A percentile compares a stretch with the other conserved stretches of the same genome.
Conservation (phyloP, 2,888 invertebrate species). For the Quadriops clusia region DNA sequence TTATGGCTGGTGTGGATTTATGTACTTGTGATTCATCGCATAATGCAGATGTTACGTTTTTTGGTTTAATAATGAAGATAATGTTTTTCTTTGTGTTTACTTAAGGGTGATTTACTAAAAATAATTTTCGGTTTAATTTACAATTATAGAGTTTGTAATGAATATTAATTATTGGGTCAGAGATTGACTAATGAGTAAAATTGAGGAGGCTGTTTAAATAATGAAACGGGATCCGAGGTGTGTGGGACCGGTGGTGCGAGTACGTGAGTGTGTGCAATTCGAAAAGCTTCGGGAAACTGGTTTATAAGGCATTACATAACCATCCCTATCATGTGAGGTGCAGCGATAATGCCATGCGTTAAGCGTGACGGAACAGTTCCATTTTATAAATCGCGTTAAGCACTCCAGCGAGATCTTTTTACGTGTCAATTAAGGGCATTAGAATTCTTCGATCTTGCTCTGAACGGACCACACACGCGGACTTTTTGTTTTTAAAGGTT, state of each 20-base stretch:
- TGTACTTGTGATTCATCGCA: too few relatives aligned
- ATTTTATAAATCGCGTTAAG: conserved; percentile 25
- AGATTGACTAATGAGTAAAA: conserved; percentile 1
- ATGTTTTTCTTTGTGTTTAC: too few relatives aligned
- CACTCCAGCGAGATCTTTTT: conserved; percentile 22
- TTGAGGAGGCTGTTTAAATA: too few relatives aligned
- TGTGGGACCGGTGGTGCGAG: conserved; percentile 3
- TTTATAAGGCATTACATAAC: conserved; percentile 19
- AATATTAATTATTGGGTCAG: conserved; percentile 4
- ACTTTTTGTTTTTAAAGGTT: too few relatives aligned
- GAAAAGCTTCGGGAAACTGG: too few relatives aligned
- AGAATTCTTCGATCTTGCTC: conserved; percentile 24
- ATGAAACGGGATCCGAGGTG: too few relatives aligned
- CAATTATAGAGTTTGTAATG: too few relatives aligned
- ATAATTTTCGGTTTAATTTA: too few relatives aligned
- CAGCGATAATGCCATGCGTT: conserved; percentile 25
- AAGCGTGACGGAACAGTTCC: conserved; percentile 29
- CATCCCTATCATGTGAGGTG: conserved; percentile 20
- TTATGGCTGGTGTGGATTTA: too few relatives aligned
- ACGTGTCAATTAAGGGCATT: conserved; percentile 33
- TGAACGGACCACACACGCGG: conserved; percentile 23
- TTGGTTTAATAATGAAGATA: too few relatives aligned
- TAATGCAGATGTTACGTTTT: too few relatives aligned
- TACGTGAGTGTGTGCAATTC: conserved; percentile 4
- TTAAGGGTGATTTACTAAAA: too few relatives aligned